Base-by-base conservation (phyloP, 2,888 invertebrate species). In the Lasioglossum marginatum region DNA sequence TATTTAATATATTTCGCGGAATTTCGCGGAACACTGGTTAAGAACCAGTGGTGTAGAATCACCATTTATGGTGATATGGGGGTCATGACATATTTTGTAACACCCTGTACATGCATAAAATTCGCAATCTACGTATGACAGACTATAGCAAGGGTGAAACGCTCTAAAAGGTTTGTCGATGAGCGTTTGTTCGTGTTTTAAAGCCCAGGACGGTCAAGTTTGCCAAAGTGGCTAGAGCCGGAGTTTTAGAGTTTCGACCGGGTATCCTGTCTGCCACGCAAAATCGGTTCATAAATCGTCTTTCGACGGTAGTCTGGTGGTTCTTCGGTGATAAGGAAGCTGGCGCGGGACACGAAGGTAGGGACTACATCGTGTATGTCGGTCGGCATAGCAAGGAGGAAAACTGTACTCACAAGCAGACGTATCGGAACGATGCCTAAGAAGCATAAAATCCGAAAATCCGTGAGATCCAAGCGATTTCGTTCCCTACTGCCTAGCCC, bases 361-460 rank as follows among this genome's bases (percentile, higher is more conserved):
- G 43, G 63, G 43, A 73, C 57, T 80, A 63, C 63, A 52, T 16
- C 72, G 43, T 63, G 81, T 71, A 79, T 68, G 79, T 76, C 34
- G 82, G 75, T 82, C 40, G 82, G 85, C 52, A 81, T 52, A 79
- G 78, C 81, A 74, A 75, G 63, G 48, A 75, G 70, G 70, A 68
- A 80, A 71, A 63, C 79, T 74, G 71, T 71, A 63, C 77, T 70
- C 74, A 37, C 57, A 81, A 82, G 80, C 83, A 72, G 77, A 78
- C 74, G 77, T 73, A 83, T 74, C 78, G 70, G 77, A 78, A 70
- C 84, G 79, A 86, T 87, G 91, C 76, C 86, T 85, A 91, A 90
- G 92, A 91, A 91, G 92, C 91, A 87, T 90, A 81, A 93, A 92
- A 93, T 92, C 93, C 92, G 92, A 91, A 93, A 92, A 93, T 93